A percentile compares a stretch with the other conserved stretches of the same genome.
phyloP scores from a whole-genome alignment of 2,113 vertebrate genomes.

The Ramphastos sulfuratus region DNA sequence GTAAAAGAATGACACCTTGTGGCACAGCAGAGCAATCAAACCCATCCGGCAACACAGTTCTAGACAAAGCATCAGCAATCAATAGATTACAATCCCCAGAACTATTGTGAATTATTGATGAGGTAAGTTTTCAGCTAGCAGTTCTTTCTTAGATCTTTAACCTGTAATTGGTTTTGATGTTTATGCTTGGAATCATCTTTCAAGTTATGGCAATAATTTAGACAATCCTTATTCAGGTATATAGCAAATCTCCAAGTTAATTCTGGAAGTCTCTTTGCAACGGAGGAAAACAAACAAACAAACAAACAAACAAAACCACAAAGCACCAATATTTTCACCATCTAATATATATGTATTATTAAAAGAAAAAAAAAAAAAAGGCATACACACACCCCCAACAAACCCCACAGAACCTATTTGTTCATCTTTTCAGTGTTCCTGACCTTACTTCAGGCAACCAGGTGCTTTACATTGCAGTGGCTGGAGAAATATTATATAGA shows the following conservation, averaged over 20 bases:
- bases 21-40: constrained; percentile 24
- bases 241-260: neutral
- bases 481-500: neutral
- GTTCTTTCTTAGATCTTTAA: neutral
- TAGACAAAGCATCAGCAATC: neutral
- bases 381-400: no score
- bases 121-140: neutral
- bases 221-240: neutral
- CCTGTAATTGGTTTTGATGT: neutral
- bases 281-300: neutral
- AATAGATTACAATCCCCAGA: neutral
- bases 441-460: neutral
- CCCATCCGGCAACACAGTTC: neutral
- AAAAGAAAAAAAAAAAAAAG: neutral
- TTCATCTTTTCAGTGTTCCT: neutral
- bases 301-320: no score
- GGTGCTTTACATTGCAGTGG: neutral
- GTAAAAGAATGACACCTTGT: constrained; percentile 78
- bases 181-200: neutral
- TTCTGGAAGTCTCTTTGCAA: neutral
- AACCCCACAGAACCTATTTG: neutral
- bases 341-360: neutral
- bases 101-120: neutral
- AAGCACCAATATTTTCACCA: neutral
- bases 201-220: neutral